Percentiles rank a stretch among this genome's conserved stretches.
These are phyloP conservation scores for Drosophila meridionalis DNA, from an alignment of 2,888 invertebrate species.

Conservation along the genomic window DNA sequence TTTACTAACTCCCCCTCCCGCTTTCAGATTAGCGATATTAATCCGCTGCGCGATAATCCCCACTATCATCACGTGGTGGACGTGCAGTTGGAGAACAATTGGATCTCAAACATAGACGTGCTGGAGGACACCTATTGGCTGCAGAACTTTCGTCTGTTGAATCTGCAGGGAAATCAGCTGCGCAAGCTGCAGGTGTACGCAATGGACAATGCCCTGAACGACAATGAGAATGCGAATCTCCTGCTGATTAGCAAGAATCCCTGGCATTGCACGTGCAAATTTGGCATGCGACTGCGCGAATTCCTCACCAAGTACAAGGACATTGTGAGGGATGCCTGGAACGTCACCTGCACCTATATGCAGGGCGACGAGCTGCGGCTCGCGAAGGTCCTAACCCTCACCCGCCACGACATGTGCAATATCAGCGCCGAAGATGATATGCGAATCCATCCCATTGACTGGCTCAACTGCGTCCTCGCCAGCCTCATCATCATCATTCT, in stretches of 20 bases:
- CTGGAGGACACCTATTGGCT: constrained; percentile 93
- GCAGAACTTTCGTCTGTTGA: constrained; percentile 91
- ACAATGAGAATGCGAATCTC: constrained; percentile 89
- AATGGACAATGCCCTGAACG: constrained; percentile 91
- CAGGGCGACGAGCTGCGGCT: constrained; percentile 82
- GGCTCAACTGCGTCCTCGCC: constrained; percentile 90
- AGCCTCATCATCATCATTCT: constrained; percentile 89
- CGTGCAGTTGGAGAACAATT: constrained; percentile 91
- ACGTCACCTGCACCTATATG: constrained; percentile 90
- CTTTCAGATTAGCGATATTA: constrained; percentile 88
- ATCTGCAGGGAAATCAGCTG: constrained; percentile 90
- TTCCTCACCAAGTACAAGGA: constrained; percentile 89
- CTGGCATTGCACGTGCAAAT: constrained; percentile 93
- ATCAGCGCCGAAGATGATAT: constrained; percentile 85
- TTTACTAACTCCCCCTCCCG: background rate
- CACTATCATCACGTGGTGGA: constrained; percentile 89
- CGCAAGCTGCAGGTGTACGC: constrained; percentile 93
- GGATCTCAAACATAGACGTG: constrained; percentile 88
- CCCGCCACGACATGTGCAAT: constrained; percentile 89
- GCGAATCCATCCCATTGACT: constrained; percentile 89
- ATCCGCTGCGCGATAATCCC: constrained; percentile 89
- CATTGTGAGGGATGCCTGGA: constrained; percentile 89
- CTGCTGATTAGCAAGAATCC: constrained; percentile 91
- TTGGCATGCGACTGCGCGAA: constrained; percentile 91
- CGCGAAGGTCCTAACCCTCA: constrained; percentile 89